Evolutionary conservation across 2,888 invertebrate genomes (phyloP).

Genomic region (Galerucella calmariensis): DNA sequence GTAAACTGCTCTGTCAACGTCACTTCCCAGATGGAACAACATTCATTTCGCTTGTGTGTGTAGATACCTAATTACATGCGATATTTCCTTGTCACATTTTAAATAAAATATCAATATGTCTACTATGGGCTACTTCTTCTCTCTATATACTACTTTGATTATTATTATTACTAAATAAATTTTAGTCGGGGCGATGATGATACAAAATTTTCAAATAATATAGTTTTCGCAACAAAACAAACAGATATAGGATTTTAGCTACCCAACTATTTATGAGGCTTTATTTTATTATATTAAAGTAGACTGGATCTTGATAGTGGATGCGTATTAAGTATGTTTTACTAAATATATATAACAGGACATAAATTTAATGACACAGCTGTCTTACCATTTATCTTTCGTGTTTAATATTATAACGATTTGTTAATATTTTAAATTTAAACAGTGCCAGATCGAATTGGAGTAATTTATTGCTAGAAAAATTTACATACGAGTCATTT

Average conservation of each 20-base stretch:
- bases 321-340: constrained; percentile 1
- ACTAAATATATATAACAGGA: constrained; percentile 7
- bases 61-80: constrained; percentile 56
- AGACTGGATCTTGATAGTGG: neutral
- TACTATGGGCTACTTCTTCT: constrained; percentile 22
- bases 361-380: constrained; percentile 6
- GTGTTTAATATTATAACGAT: neutral
- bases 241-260: neutral
- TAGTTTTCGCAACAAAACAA: neutral
- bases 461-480: neutral
- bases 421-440: constrained; percentile 5
- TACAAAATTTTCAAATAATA: neutral
- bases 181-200: constrained; percentile 6
- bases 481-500: neutral
- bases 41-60: constrained; percentile 53
- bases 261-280: neutral
- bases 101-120: constrained; percentile 45
- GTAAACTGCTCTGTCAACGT: constrained; percentile 63
- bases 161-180: constrained; percentile 13
- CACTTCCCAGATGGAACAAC: constrained; percentile 53
- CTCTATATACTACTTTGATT: constrained; percentile 15
- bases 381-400: neutral
- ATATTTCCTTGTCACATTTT: constrained; percentile 46
- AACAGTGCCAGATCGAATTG: neutral
- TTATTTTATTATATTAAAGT: neutral